These are phyloP conservation scores for Mnemiopsis leidyi DNA, from an alignment of 37 sponge, comb jelly and placozoan species.

Conservation along the genomic window DNA sequence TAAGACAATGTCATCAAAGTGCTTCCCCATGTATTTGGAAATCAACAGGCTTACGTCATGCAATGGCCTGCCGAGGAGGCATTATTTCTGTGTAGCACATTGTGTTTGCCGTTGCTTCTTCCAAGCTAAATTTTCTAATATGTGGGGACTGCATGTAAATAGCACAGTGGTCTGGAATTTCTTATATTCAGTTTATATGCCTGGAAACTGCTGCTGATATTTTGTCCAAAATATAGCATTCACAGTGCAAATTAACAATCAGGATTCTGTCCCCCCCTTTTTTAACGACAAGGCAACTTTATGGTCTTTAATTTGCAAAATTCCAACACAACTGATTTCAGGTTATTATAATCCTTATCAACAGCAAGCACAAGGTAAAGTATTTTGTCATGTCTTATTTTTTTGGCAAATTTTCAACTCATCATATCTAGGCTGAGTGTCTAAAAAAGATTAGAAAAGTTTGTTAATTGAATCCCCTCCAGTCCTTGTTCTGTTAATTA, in stretches of 20 bases:
- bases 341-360: slow-evolving; percentile 29
- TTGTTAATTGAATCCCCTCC: too few relatives aligned
- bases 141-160: too few relatives aligned
- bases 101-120: too few relatives aligned
- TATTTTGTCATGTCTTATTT: background rate
- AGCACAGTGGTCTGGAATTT: background rate
- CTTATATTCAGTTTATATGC: background rate
- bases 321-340: slow-evolving; percentile 10
- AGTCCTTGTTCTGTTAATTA: too few relatives aligned
- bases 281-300: background rate
- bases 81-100: too few relatives aligned
- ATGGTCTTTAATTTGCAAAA: background rate
- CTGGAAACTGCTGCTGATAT: background rate
- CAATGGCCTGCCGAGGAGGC: too few relatives aligned
- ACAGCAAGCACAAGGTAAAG: slow-evolving; percentile 16
- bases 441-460: too few relatives aligned
- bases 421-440: background rate
- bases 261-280: background rate
- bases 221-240: background rate
- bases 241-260: background rate
- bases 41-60: too few relatives aligned
- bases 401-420: too few relatives aligned
- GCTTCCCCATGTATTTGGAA: too few relatives aligned
- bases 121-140: too few relatives aligned
- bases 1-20: too few relatives aligned